Base-by-base conservation (phyloP, 2,113 vertebrate species). In the Albula goreensis region DNA sequence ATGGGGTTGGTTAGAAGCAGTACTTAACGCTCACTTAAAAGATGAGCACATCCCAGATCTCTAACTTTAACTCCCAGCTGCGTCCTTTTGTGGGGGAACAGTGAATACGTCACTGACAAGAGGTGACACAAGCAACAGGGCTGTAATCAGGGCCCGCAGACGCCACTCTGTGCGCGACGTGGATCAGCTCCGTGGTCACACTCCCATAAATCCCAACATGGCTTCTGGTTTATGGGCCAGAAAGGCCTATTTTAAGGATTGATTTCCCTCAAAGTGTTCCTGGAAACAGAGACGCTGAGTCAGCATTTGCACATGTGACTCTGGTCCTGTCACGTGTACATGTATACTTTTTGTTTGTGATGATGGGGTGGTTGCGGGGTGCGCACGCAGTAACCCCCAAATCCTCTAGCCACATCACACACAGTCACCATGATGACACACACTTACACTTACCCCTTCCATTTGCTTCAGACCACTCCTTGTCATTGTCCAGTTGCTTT, bases 101-200 rank as follows among this genome's bases (percentile, higher is more conserved):
- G 41, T n/a, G 25, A 52, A 13, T 52, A 6, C 56, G 88, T 85
- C 31, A 88, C 53, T 81, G 84, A 88, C 83, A 77, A 86, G 25
- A 57, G 84, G 88, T 85, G 91, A 91, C 82, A 78, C 85, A 80
- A 84, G 86, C 19, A 15, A 74, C 80, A 89, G 80, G 87, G 84
- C 90, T 91, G 88, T 92, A 91, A 92, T 92, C 89, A 89, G 86
- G 11, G 51, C 87, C 49, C 41, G 50, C 13, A 25, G 84, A 85
- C 77, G 51, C 77, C 53, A n/a, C 89, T 50, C 74, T 87, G 79
- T 78, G 74, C 56, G 77, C 49, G 49, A 87, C 82, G 78, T 41
- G 82, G 52, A 4, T 10, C 86, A 5, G 48, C 51, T 84, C 60
- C 60, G 85, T 31, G 81, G 53, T 41, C 31, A 41, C 51, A 57